phyloP scores from a whole-genome alignment of 1,140 invertebrate species.

The Ctenoplectra terminalis region DNA sequence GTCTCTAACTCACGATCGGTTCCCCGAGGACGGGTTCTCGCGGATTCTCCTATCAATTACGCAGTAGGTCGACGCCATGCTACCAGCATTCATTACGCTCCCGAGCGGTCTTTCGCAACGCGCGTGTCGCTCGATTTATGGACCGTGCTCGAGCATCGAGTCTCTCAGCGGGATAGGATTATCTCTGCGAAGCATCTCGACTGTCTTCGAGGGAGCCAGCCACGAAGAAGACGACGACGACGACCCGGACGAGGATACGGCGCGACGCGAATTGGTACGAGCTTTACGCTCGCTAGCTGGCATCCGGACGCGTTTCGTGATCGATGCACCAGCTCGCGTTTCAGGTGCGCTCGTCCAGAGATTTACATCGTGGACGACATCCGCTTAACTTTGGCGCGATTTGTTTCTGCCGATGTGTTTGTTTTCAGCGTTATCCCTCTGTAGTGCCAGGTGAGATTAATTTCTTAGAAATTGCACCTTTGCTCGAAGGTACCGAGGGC shows the following conservation, averaged over 20 bases:
- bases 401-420: no score
- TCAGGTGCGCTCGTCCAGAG: not conserved
- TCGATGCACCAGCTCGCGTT: slow-evolving; percentile 12
- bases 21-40: slow-evolving; percentile 10
- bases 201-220: slow-evolving; percentile 3
- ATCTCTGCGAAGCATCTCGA: slow-evolving; percentile 58
- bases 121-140: slow-evolving; percentile 63
- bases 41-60: slow-evolving; percentile 66
- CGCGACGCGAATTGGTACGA: slow-evolving; percentile 7
- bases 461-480: no score
- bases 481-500: no score
- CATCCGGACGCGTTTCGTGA: slow-evolving; percentile 16
- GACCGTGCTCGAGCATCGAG: slow-evolving; percentile 39
- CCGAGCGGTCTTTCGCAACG: slow-evolving; percentile 53
- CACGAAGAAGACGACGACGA: not conserved
- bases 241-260: not conserved
- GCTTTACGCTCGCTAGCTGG: slow-evolving; percentile 9
- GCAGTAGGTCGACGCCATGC: slow-evolving; percentile 56
- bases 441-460: no score
- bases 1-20: slow-evolving; percentile 51
- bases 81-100: slow-evolving; percentile 63
- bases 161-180: slow-evolving; percentile 47
- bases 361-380: slow-evolving; percentile 6
- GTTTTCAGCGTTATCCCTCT: no score
- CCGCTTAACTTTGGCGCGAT: no score